phyloP scores from a whole-genome alignment of 2,797 vertebrate genomes.

The Chiroxiphia lanceolata region DNA sequence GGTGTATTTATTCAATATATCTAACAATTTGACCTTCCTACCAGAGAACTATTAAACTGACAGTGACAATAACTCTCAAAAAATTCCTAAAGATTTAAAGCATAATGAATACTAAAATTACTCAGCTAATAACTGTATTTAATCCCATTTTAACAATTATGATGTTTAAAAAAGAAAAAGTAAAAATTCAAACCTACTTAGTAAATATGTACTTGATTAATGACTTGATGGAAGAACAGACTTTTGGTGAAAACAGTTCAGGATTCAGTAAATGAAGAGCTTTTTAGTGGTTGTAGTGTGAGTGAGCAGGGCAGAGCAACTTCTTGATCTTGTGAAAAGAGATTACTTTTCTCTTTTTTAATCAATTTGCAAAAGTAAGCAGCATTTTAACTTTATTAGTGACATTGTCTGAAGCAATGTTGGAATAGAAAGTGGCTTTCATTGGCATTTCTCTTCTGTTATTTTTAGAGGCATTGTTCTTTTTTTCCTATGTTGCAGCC shows the following conservation, averaged over 20 bases:
- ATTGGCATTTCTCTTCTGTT: background rate
- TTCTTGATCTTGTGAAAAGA: background rate
- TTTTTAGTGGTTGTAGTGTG: background rate
- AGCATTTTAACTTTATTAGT: background rate
- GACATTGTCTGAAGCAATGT: background rate
- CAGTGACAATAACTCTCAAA: background rate
- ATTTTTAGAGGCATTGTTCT: background rate
- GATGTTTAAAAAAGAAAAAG: background rate
- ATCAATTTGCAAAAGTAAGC: background rate
- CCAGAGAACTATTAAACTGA: background rate
- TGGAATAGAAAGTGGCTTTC: background rate
- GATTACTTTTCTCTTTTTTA: background rate
- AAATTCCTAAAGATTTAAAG: background rate
- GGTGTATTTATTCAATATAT: background rate
- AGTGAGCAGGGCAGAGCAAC: background rate
- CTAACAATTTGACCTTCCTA: background rate
- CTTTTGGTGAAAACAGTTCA: background rate
- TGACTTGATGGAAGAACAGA: background rate
- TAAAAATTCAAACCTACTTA: background rate
- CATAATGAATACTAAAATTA: background rate
- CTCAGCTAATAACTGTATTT: background rate
- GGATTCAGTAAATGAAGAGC: background rate
- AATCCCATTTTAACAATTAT: background rate
- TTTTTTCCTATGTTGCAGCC: background rate
- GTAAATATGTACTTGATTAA: background rate